Percentiles rank a stretch among this genome's conserved stretches.
phyloP scores from a whole-genome alignment of 2,113 vertebrate species.

The Elephantulus edwardii region DNA sequence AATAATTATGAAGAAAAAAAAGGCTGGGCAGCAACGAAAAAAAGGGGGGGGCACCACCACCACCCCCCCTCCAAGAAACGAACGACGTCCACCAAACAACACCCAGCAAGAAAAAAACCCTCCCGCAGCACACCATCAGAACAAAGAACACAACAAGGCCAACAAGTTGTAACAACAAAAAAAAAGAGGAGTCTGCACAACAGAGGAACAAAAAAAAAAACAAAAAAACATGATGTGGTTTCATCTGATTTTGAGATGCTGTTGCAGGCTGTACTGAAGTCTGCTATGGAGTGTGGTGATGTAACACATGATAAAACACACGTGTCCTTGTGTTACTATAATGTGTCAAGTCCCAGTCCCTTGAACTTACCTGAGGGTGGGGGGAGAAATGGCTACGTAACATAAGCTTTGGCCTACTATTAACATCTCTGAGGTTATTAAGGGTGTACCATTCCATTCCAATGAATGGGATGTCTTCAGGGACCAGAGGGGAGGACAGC shows the following conservation, averaged over 20 bases:
- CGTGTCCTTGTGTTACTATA: not conserved
- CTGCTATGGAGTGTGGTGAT: not conserved
- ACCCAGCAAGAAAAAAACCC: not conserved
- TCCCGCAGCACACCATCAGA: not conserved
- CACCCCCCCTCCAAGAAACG: not conserved
- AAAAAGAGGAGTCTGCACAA: not conserved
- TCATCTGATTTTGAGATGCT: not conserved
- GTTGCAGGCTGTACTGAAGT: not conserved
- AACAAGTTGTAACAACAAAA: not conserved
- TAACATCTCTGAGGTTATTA: not conserved
- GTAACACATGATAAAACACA: no score
- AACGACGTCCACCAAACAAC: not conserved
- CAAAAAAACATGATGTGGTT: not conserved
- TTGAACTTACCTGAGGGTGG: accelerated
- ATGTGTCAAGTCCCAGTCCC: not conserved
- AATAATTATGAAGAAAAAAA: not conserved
- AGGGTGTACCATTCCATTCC: no score
- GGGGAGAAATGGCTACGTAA: not conserved
- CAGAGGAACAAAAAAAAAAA: slow-evolving; percentile 14
- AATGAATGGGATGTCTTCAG: not conserved
- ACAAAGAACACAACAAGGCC: not conserved
- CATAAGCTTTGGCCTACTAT: not conserved
- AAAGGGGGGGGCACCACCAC: no score
- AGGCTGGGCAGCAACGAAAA: not conserved
- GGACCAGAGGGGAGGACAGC: not conserved